Evolutionary conservation across 2,888 invertebrate species (phyloP), one percentile per base, ranked within the genome.

Genomic region (Hirtodrosophila duncani): DNA sequence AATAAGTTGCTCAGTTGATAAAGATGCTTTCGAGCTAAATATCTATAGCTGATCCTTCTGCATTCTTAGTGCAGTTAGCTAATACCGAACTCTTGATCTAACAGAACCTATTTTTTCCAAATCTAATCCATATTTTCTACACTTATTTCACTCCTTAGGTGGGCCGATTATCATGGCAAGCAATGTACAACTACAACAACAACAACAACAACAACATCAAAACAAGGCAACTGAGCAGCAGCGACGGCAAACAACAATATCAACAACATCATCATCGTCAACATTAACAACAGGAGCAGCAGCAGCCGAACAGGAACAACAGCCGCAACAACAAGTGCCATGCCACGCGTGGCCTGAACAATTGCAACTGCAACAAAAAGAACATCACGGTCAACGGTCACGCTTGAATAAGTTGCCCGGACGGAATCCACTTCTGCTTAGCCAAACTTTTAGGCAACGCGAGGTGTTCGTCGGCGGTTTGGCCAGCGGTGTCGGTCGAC

Each of bases 121-220:
- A 4, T 11, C 10, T 11, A 10, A 21, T 10, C 13, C 9, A 11
- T 20, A 8, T 34, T 30, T 17, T 3, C 6, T 24, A 3, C 7
- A 26, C 16, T 36, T 4, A 11, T 43, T 27, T 27, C 5, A 8
- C 17, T 36, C 13, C 11, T 39, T 48, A 84, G 84, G 84, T 84
- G 84, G 83, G 83, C 82, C 85, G 77, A 78, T 83, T 85, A 85
- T 84, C 85, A 85, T 85, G 85, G 85, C 85, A 85, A 83, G 84
- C 84, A 82, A 85, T 85, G 85, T 66, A 77, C 80, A 84, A 79
- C 81, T 69, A 69, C 68, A 74, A 61, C 74, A 72, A 79, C 65
- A 63, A 60, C 63, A 60, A 60, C 60, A 59, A 43, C 58, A 52
- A 42, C 64, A 69, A 41, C 52, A 59, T 39, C 57, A 36, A 63